Evolutionary conservation across 2,113 vertebrate genomes (phyloP), one percentile per base, ranked within the genome.

Genomic region (Aegotheles bennettii): DNA sequence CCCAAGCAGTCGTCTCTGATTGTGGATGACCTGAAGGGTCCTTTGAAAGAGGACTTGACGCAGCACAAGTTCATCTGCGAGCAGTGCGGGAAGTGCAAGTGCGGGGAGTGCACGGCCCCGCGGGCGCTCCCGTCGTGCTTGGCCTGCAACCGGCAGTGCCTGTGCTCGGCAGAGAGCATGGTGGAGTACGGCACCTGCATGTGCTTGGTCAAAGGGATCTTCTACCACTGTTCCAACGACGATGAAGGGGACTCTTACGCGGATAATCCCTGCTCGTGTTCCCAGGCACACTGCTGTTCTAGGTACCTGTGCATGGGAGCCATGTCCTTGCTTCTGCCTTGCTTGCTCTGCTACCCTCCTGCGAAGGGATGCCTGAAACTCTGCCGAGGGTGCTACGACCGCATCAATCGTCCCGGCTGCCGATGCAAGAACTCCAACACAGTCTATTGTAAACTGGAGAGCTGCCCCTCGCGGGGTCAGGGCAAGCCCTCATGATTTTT

Each of bases 341-440:
- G 99, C 95, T 98, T 99, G 96, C 99, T 99, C 63, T 99, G 99
- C 97, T 99, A 99, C 93, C 99, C 98, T 69, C 99, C 99, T 6
- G 98, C 99, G 16, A 99, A 99, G 96, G 99, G 98, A 77, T 99
- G 99, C 96, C 97, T 99, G 65, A 99, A 98, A 95, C 98, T 99
- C 33, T 99, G 99, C 93, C 98, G 98, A 87, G 97, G 98, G 47
- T 99, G 99, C 96, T 99, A 99, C 29, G 99, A 99, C 97, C 98
- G 98, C 74, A 65, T 98, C 70, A 98, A 98, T 91, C 97, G 99
- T 79, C 99, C 99, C 3, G 99, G 99, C 24, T 99, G 99, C 97
- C 98, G 99, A 73, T 99, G 99, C 97, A 99, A 99, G 98, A 99
- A 99, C 99, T 99, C 99, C 96, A 99, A 99, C 98, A 99, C 99